phyloP scores from a whole-genome alignment of 2,888 invertebrate genomes.

The Cheilosia scutellata region DNA sequence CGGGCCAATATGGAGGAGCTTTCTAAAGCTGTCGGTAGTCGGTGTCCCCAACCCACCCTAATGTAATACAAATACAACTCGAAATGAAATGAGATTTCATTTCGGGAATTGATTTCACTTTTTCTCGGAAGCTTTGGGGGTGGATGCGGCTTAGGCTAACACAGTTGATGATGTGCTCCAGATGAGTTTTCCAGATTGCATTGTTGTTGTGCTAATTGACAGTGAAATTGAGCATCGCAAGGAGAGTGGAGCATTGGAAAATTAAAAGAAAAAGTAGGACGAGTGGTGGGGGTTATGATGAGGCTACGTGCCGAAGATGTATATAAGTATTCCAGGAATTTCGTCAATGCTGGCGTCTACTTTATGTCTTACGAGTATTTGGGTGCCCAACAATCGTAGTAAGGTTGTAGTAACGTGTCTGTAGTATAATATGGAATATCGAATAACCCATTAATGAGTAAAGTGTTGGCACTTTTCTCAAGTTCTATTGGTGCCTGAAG shows the following conservation, averaged over 20 bases:
- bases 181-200: constrained; percentile 34
- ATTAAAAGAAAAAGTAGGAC: constrained; percentile 6
- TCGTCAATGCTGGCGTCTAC: constrained; percentile 2
- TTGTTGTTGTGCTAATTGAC: constrained; percentile 61
- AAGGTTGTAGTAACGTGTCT: constrained; percentile 6
- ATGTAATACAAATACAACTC: constrained; percentile 4
- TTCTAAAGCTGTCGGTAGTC: constrained; percentile 7
- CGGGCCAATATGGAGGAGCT: constrained; percentile 4
- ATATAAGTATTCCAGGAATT: constrained; percentile 24
- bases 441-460: constrained; percentile 14
- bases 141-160: constrained; percentile 4
- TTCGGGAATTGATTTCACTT: constrained; percentile 65
- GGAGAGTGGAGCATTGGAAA: constrained; percentile 42
- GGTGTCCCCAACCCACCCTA: constrained; percentile 20
- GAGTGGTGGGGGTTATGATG: constrained; percentile 6
- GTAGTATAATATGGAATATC: background rate
- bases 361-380: constrained; percentile 17
- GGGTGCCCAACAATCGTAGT: constrained; percentile 8
- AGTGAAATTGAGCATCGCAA: constrained; percentile 53
- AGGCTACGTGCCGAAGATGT: constrained; percentile 36
- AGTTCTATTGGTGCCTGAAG: constrained; percentile 9
- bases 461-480: constrained; percentile 7
- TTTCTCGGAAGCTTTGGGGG: constrained; percentile 31
- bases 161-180: constrained; percentile 38
- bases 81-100: constrained; percentile 33